These are phyloP conservation scores for Drosophila demipolita DNA, from an alignment of 2,888 invertebrate genomes.

Conservation along the genomic window DNA sequence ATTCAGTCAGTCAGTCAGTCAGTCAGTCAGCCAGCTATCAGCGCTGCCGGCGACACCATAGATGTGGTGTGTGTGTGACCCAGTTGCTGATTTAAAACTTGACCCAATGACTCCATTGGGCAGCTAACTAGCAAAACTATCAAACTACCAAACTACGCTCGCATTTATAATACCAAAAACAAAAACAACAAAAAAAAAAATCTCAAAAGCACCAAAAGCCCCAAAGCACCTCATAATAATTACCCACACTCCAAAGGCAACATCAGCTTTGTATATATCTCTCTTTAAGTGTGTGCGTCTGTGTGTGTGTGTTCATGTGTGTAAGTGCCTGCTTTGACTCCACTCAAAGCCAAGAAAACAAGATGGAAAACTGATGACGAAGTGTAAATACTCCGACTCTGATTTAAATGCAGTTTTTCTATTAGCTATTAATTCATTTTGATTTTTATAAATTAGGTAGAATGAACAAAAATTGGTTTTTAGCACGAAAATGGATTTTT, in stretches of 20 bases:
- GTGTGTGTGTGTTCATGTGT: constrained; percentile 1
- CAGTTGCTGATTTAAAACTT: constrained; percentile 81
- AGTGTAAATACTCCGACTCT: constrained; percentile 12
- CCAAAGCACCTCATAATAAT: constrained; percentile 70
- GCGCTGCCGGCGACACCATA: constrained; percentile 14
- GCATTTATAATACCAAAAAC: constrained; percentile 48
- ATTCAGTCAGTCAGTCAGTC: constrained; percentile 19
- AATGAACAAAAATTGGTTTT: too few relatives aligned
- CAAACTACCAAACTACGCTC: constrained; percentile 43
- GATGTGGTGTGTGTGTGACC: constrained; percentile 66
- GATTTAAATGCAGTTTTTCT: not conserved
- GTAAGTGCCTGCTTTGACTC: constrained; percentile 21
- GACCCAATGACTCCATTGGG: constrained; percentile 83
- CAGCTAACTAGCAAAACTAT: constrained; percentile 59
- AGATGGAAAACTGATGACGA: constrained; percentile 13
- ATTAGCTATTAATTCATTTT: not conserved
- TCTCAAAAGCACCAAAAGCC: constrained; percentile 12
- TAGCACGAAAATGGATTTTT: not conserved
- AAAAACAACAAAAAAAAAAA: constrained; percentile 2
- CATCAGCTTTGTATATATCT: constrained; percentile 6
- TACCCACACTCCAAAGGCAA: constrained; percentile 42
- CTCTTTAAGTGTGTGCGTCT: not conserved
- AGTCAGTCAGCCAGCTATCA: constrained; percentile 29
- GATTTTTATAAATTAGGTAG: not conserved
- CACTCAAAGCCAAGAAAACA: constrained; percentile 7